Percentiles rank a stretch among this genome's conserved stretches.
phyloP scores from a whole-genome alignment of 2,888 invertebrate genomes.

The Watsonalla cultraria region DNA sequence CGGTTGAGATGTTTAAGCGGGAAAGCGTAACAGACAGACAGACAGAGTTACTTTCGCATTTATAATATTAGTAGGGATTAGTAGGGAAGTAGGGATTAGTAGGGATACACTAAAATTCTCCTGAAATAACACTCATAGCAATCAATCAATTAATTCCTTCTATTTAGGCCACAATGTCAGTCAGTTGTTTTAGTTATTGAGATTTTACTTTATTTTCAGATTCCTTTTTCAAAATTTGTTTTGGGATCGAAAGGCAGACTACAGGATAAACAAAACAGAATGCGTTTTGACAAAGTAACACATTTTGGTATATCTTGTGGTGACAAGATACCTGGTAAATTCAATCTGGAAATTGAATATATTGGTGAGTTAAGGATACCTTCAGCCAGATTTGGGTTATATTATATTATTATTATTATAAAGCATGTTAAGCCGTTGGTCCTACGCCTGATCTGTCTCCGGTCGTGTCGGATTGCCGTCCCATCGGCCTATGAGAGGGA shows the following conservation, averaged over 20 bases:
- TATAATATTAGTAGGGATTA: too few species aligned
- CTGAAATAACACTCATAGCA: neutral
- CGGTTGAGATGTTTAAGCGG: too few species aligned
- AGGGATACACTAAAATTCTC: too few species aligned
- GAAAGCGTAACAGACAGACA: too few species aligned
- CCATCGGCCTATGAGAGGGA: too few species aligned
- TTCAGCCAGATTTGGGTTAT: neutral
- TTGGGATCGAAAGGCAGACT: conserved; percentile 89
- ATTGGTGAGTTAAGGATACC: conserved; percentile 76
- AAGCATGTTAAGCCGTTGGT: too few species aligned
- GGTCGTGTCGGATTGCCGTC: too few species aligned
- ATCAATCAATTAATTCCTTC: neutral
- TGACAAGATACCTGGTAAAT: conserved; percentile 89
- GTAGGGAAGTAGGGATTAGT: too few species aligned
- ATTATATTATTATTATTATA: neutral
- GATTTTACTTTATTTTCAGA: conserved; percentile 74
- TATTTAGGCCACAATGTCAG: too few species aligned
- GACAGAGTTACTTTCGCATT: too few species aligned
- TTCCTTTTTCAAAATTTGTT: conserved; percentile 96
- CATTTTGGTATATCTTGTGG: conserved; percentile 90
- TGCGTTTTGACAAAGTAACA: conserved; percentile 81
- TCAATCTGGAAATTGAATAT: conserved; percentile 90
- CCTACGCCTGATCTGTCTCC: too few species aligned
- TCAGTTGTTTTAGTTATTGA: conserved; percentile 5
- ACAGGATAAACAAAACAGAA: conserved; percentile 87